Conservation (phyloP, 2,797 vertebrate genomes). For the Scomberomorus guttatus region DNA sequence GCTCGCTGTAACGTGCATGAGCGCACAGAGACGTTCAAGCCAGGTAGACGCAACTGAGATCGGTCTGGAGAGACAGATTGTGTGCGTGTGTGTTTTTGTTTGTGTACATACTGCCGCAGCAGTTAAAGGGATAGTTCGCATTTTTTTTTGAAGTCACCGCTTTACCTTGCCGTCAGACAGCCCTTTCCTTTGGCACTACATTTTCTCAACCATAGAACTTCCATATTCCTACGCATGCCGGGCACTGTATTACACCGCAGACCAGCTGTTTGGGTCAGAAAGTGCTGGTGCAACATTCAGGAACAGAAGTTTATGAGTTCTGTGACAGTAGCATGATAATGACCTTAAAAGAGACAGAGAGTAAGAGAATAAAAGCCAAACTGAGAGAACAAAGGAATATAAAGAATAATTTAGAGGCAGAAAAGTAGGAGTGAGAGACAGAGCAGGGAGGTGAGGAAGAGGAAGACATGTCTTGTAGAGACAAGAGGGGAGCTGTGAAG, state of each 20-base stretch:
- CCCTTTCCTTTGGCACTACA: too few relatives aligned
- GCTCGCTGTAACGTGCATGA: slow-evolving; percentile 56
- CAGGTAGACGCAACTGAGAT: slow-evolving; percentile 67
- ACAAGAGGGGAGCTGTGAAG: slow-evolving; percentile 66
- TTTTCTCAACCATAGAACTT: too few relatives aligned
- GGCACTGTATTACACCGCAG: slow-evolving; percentile 20
- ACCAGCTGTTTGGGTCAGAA: slow-evolving; percentile 55
- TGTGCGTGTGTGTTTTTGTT: slow-evolving; percentile 12
- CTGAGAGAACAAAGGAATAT: slow-evolving; percentile 48
- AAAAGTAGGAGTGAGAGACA: slow-evolving; percentile 47
- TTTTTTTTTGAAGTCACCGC: too few relatives aligned
- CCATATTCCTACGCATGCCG: too few relatives aligned
- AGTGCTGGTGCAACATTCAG: slow-evolving; percentile 28
- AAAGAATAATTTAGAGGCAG: slow-evolving; percentile 60
- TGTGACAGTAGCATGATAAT: slow-evolving; percentile 66
- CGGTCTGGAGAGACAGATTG: slow-evolving; percentile 61
- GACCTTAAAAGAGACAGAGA: slow-evolving; percentile 57
- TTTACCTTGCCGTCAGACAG: too few relatives aligned
- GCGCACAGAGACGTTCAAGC: slow-evolving; percentile 50
- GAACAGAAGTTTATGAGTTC: slow-evolving; percentile 68
- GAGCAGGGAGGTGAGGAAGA: slow-evolving; percentile 38
- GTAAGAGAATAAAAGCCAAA: slow-evolving; percentile 27
- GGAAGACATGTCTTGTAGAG: slow-evolving; percentile 62
- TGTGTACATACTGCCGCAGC: slow-evolving; percentile 6
- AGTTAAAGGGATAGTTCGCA: too few relatives aligned